Base-by-base conservation (phyloP, 1,140 invertebrate genomes). In the Amyelois transitella region DNA sequence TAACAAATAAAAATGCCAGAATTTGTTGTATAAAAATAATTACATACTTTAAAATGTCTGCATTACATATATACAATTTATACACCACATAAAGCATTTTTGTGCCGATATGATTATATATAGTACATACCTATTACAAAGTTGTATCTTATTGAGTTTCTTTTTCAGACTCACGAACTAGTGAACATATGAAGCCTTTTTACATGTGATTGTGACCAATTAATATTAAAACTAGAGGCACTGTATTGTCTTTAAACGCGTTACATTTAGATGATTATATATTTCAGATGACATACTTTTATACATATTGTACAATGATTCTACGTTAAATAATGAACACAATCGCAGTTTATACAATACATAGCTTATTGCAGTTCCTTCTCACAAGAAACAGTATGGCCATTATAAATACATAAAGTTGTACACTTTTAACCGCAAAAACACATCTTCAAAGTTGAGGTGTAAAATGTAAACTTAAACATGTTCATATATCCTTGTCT, bases 31-130 rank as follows among this genome's bases (percentile, higher is more conserved):
- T 51, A 51, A 54, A 55, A 49, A 49, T 48, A 43, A 53, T 19
- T 38, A 24, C 22, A 24, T 24, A 24, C n/a, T 47, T 47, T 58
- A 18, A 43, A 50, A 53, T 74, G 63, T 66, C 51, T 57, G 55
- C 57, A 51, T 58, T 80, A n/a, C n/a, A n/a, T n/a, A 84, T 84
- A 72, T 81, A 84, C 78, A 84, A 55, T 79, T 81, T 81, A 68
- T 81, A 81, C 73, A 78, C 45, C 12, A 47, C 48, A 22, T 50
- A 14, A 45, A 53, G 53, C 38, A 49, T 18, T 58, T 60, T 64
- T 58, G 60, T 63, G 58, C 58, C 58, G 57, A 38, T 28, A 28
- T 28, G 10, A 28, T 6, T 28, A 28, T 28, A 28, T 28, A 28
- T 28, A 6, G 10, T 28, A 5, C 10, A 28, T 28, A 28, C 10